Conservation (phyloP, 2,113 vertebrate genomes). For the Orycteropus afer region DNA sequence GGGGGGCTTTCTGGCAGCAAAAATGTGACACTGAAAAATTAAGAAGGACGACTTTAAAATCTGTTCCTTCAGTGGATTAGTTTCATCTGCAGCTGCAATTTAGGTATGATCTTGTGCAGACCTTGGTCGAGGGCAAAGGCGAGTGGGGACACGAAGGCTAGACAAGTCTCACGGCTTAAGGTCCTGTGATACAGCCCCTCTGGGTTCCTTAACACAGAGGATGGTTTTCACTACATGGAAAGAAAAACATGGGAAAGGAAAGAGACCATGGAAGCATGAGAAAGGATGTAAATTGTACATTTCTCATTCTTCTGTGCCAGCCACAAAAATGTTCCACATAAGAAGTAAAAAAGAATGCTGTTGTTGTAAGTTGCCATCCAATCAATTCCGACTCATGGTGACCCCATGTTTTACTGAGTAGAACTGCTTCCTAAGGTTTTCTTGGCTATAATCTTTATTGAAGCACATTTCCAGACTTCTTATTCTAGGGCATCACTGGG, state of each 20-base stretch:
- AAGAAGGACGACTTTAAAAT: neutral
- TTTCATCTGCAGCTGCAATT: neutral
- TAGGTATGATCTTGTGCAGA: neutral
- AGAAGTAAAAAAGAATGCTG: neutral
- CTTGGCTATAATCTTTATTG: too few species aligned
- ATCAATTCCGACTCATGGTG: too few species aligned
- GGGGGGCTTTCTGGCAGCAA: neutral
- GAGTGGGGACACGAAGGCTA: neutral
- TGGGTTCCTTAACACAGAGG: neutral
- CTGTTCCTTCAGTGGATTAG: neutral
- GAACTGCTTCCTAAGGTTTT: too few species aligned
- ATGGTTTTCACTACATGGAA: neutral
- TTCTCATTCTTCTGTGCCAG: neutral
- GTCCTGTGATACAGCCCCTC: neutral
- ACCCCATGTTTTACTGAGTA: too few species aligned
- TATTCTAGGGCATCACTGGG: too few species aligned
- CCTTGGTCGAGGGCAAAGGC: neutral
- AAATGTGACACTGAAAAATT: neutral
- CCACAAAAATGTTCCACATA: conserved; percentile 12
- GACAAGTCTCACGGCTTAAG: neutral
- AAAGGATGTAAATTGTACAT: neutral
- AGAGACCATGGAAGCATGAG: neutral
- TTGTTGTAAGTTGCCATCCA: too few species aligned
- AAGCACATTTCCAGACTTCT: too few species aligned
- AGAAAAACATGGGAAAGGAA: neutral